Percentiles rank a stretch among this genome's conserved stretches.
Conservation (phyloP, 2,888 invertebrate genomes). For the Agrochola circellaris region DNA sequence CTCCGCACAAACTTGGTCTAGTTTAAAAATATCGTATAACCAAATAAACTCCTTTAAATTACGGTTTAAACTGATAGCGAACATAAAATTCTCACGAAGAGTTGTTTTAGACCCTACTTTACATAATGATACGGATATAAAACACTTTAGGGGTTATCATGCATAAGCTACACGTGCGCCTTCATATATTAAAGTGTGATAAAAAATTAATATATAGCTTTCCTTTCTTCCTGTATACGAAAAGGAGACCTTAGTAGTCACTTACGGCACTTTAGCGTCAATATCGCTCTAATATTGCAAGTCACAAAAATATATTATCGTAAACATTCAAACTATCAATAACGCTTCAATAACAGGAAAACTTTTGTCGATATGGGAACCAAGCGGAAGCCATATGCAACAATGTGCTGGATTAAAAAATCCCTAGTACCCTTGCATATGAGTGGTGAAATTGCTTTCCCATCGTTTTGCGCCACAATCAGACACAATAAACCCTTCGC, state of each 20-base stretch:
- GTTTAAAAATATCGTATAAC: slow-evolving; percentile 37
- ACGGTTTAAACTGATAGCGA: slow-evolving; percentile 79
- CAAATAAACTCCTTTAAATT: slow-evolving; percentile 65
- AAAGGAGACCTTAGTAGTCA: slow-evolving; percentile 11
- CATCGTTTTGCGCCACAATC: slow-evolving; percentile 22
- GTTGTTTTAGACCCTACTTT: slow-evolving; percentile 86
- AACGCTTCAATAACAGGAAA: slow-evolving; percentile 19
- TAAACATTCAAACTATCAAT: slow-evolving; percentile 26
- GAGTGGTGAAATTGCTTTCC: slow-evolving; percentile 46
- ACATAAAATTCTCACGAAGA: slow-evolving; percentile 79
- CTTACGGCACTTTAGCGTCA: neutral
- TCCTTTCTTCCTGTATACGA: slow-evolving; percentile 16
- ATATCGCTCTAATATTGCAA: neutral
- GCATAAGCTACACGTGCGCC: slow-evolving; percentile 62
- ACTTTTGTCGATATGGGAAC: slow-evolving; percentile 12
- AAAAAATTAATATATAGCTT: slow-evolving; percentile 43
- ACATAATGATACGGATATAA: slow-evolving; percentile 83
- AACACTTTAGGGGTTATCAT: slow-evolving; percentile 66
- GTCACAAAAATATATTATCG: neutral
- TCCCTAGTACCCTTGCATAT: slow-evolving; percentile 22
- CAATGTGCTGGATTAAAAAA: slow-evolving; percentile 44
- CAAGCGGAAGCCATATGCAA: slow-evolving; percentile 26
- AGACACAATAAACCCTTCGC: slow-evolving; percentile 18
- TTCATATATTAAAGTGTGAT: slow-evolving; percentile 67
- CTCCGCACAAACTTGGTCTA: slow-evolving; percentile 5